Base-by-base conservation (phyloP, 2,797 vertebrate species). In the Gallinago nigripennis region DNA sequence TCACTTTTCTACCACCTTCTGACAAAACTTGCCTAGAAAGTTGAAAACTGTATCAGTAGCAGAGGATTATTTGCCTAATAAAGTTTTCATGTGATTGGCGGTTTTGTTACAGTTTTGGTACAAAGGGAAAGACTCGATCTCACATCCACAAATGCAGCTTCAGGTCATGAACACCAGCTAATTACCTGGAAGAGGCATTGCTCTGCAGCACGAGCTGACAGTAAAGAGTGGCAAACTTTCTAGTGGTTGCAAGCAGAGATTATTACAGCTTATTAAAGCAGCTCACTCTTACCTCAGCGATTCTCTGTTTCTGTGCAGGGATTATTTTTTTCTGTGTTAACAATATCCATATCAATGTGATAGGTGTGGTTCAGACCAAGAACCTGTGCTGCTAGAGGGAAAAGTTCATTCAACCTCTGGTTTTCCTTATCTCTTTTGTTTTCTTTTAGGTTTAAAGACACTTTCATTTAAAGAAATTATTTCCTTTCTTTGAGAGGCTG, bases 351-450 rank as follows among this genome's bases (percentile, higher is more conserved):
- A 77, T 35, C 61, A 91, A 65, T 86, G 89, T 90, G 46, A 51
- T 25, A 82, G 96, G 50, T 0, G 53, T 82, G 88, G 89, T 93
- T 94, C 64, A 91, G 54, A 91, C 54, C 39, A 90, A 94, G 70
- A 93, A 65, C 46, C 17, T 24, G 12, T 75, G 79, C 94, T 94
- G 92, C 86, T 82, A 75, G 65, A 35, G 69, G 58, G 60, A 94
- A 96, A 97, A 97, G 13, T 94, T 48, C 78, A 69, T 60, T 79
- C 75, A 73, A 82, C 70, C 72, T 95, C 94, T 79, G 64, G 35
- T 91, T 96, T 94, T 96, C 86, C 82, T 79, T 54, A 69, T 69
- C 48, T 58, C 37, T 77, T 95, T 94, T 46, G 73, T 91, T 78
- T 79, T 76, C 86, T 84, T 48, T 71, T 56, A 86, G 37, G 6